Evolutionary conservation across 2,888 invertebrate species (phyloP), one percentile per base, ranked within the genome.

Genomic region (Agrilus mali): DNA sequence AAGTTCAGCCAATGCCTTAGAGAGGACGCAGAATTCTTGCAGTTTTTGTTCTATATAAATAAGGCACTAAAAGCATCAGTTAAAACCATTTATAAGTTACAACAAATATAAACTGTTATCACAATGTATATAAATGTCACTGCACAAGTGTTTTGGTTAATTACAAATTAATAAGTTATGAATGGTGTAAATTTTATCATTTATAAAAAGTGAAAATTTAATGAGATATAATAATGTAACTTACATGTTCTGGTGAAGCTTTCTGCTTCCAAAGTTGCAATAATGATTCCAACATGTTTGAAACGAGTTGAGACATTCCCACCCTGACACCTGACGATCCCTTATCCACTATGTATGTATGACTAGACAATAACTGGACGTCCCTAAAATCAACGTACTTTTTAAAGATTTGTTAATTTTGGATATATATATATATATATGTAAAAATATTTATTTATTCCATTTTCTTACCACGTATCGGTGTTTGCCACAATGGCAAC

Each of bases 11-110:
- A 93, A 62, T 0, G 86, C 82, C 59, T 85, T 82, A 36, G 90
- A 90, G 42, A 86, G 78, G 32, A 88, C 69, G 70, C 86, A 92
- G 59, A 93, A 78, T 65, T 90, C 90, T 51, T 85, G 80, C 37
- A 93, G 69, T 58, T 87, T 80, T 43, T 85, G 80, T 66, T 93
- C 93, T 42, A 93, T 67, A 66, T 80, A 80, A 54, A 77, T 74
- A 45, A 84, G 63, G 57, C 86, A 86, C 84, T 86, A 64, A 20
- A 70, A 68, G 31, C 49, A 44, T 35, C 41, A 7, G 15, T 27
- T 31, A 16, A 27, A 27, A 42, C 27, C 15, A 36, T 42, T 22
- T 32, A 1, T 41, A 37, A 63, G 70, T 1, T 63, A 59, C 41
- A 69, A 39, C 43, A 50, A 36, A 35, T 33, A 46, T 6, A 37